These are phyloP conservation scores for Crotalus horridus DNA, from an alignment of 2,113 vertebrate genomes.

Conservation along the genomic window DNA sequence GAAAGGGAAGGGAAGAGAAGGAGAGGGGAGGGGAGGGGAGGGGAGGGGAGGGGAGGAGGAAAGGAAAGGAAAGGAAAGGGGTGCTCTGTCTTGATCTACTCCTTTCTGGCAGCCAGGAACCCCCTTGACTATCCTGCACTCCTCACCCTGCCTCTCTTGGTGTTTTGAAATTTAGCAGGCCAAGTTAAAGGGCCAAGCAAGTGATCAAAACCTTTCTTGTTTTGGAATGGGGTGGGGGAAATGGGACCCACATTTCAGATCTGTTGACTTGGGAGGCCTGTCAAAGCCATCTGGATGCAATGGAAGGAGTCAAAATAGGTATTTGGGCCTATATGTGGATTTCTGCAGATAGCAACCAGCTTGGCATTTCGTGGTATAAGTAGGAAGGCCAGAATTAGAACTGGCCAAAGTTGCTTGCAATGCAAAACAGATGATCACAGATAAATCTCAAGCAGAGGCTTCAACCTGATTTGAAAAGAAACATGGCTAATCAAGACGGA, in stretches of 20 bases:
- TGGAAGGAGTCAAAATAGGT: not conserved
- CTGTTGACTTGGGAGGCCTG: not conserved
- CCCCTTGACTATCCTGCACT: not conserved
- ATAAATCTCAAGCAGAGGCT: not conserved
- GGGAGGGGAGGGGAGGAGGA: too few species aligned
- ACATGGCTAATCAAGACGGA: not conserved
- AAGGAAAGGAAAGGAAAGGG: not conserved
- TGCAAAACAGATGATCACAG: not conserved
- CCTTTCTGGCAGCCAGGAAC: not conserved
- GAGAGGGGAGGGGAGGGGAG: too few species aligned
- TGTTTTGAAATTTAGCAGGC: not conserved
- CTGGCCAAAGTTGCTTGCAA: not conserved
- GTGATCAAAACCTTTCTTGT: not conserved
- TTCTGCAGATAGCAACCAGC: not conserved
- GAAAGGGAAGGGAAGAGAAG: too few species aligned
- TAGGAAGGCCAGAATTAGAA: not conserved
- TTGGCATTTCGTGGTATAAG: not conserved
- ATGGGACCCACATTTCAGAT: not conserved
- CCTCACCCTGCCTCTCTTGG: not conserved
- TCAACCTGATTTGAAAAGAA: not conserved
- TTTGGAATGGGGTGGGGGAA: not conserved
- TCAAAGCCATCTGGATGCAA: not conserved
- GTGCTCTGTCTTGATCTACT: not conserved
- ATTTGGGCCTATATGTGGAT: not conserved
- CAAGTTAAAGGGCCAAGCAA: not conserved